Percentiles rank a stretch among this genome's conserved stretches.
phyloP scores from a whole-genome alignment of 92 coral and sea anemone species.

The Pocillopora grandis region DNA sequence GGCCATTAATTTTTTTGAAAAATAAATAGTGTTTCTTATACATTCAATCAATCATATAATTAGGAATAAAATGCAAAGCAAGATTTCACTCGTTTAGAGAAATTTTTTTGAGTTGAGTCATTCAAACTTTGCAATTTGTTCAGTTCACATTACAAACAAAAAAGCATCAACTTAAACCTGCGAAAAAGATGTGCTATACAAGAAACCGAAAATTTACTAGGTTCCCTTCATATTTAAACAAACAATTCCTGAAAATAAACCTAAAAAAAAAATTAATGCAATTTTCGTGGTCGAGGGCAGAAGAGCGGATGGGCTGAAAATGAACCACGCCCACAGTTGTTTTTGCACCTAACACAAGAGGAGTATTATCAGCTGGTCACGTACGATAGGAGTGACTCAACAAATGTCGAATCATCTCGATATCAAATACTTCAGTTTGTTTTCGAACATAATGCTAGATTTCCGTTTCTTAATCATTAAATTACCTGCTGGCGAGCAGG shows the following conservation, averaged over 20 bases:
- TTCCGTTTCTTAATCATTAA: constrained; percentile 16
- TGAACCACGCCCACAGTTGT: background rate
- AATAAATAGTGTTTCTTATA: background rate
- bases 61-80: no score
- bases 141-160: no score
- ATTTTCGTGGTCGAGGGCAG: constrained; percentile 25
- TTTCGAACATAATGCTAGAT: background rate
- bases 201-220: no score
- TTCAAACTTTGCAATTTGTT: no score
- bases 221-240: no score
- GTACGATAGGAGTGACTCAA: background rate
- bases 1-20: background rate
- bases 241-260: background rate
- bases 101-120: no score
- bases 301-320: background rate
- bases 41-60: background rate
- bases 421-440: background rate
- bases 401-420: constrained; percentile 9
- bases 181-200: no score
- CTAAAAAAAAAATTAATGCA: background rate
- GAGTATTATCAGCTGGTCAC: constrained; percentile 8
- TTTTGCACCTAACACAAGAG: background rate
- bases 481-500: background rate
- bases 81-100: no score
- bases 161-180: no score